Percentiles rank a stretch among this genome's conserved stretches.
These are phyloP conservation scores for Drosophila barbarae DNA, from an alignment of 2,888 invertebrate genomes.

Conservation along the genomic window DNA sequence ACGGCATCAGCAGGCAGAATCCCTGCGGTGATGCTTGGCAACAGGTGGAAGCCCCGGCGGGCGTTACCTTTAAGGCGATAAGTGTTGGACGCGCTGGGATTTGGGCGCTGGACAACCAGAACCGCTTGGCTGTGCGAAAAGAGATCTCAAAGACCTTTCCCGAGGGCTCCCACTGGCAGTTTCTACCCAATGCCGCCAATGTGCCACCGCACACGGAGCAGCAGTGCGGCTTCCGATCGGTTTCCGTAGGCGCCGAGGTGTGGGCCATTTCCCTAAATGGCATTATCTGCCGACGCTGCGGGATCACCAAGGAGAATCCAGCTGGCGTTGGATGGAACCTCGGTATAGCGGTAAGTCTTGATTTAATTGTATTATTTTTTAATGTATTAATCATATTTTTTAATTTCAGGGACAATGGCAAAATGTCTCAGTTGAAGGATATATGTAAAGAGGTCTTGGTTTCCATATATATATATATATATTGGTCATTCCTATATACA, in stretches of 20 bases:
- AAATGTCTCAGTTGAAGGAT: slow-evolving; percentile 78
- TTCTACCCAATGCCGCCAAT: slow-evolving; percentile 82
- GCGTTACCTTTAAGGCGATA: slow-evolving; percentile 86
- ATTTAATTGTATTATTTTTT: not conserved
- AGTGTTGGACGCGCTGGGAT: slow-evolving; percentile 87
- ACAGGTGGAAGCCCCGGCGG: slow-evolving; percentile 86
- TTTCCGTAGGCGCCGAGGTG: slow-evolving; percentile 87
- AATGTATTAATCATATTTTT: slow-evolving; percentile 4
- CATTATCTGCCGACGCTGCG: slow-evolving; percentile 85
- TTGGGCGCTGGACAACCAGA: slow-evolving; percentile 89
- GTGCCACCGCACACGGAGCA: slow-evolving; percentile 82
- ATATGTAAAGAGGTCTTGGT: slow-evolving; percentile 43
- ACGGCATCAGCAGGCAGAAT: slow-evolving; percentile 86
- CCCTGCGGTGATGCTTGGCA: slow-evolving; percentile 86
- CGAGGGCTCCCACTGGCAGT: slow-evolving; percentile 92
- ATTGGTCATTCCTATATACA: slow-evolving; percentile 26
- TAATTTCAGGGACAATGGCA: slow-evolving; percentile 82
- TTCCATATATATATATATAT: slow-evolving; percentile 1
- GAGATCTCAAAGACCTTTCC: slow-evolving; percentile 88
- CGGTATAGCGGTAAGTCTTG: slow-evolving; percentile 81
- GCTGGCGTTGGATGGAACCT: slow-evolving; percentile 89
- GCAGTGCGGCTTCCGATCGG: slow-evolving; percentile 83
- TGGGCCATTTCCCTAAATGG: slow-evolving; percentile 89
- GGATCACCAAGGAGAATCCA: slow-evolving; percentile 86
- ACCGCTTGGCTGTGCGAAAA: slow-evolving; percentile 87